These are phyloP conservation scores for Cepaea nemoralis DNA, from an alignment of 1,140 invertebrate genomes.

Conservation along the genomic window DNA sequence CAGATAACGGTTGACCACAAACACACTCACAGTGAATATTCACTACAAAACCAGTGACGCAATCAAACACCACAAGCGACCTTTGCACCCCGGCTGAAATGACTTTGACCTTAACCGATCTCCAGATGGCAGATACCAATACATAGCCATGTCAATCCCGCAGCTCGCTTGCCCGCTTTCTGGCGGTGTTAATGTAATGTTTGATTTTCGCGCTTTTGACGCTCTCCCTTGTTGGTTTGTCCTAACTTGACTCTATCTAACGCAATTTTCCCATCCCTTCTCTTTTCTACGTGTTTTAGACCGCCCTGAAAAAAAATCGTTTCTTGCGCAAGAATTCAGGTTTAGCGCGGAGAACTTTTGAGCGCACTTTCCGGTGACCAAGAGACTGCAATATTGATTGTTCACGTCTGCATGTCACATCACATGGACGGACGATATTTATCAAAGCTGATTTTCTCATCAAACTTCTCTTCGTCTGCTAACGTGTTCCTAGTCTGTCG, in stretches of 20 bases:
- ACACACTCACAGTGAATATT: too few relatives aligned
- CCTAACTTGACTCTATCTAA: slow-evolving; percentile 3
- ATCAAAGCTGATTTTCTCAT: slow-evolving; percentile 31
- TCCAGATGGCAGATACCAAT: not conserved
- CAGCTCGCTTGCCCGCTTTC: not conserved
- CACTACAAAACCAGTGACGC: too few relatives aligned
- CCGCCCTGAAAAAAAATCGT: not conserved
- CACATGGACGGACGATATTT: slow-evolving; percentile 14
- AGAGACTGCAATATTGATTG: not conserved
- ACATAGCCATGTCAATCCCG: not conserved
- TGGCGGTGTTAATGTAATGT: slow-evolving; percentile 11
- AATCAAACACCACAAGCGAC: too few relatives aligned
- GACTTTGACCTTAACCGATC: not conserved
- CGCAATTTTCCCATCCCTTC: not conserved
- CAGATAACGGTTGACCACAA: too few relatives aligned
- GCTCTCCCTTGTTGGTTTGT: slow-evolving; percentile 6
- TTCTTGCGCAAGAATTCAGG: slow-evolving; percentile 2
- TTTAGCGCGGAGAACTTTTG: not conserved
- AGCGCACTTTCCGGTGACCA: slow-evolving; percentile 19
- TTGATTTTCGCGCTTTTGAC: slow-evolving; percentile 2
- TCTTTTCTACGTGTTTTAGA: not conserved
- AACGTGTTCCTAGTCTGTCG: too few relatives aligned
- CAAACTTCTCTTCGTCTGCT: not conserved
- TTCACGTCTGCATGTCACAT: slow-evolving; percentile 1
- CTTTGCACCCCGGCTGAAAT: not conserved